Conservation (phyloP, 2,888 invertebrate genomes). For the Pegoplata infirma region DNA sequence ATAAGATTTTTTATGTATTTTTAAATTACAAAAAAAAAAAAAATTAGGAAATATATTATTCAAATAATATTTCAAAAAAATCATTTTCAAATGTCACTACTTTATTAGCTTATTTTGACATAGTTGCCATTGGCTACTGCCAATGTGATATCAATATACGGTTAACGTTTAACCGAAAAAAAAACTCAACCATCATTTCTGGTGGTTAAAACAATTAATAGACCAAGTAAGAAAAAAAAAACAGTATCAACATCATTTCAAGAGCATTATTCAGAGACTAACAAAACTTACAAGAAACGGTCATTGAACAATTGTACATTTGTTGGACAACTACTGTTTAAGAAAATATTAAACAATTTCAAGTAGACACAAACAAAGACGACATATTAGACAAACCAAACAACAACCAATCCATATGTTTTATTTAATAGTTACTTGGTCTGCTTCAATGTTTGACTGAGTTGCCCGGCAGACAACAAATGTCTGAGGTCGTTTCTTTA, state of each 20-base stretch:
- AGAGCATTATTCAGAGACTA: conserved; percentile 57
- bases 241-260: conserved; percentile 61
- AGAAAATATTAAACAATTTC: conserved; percentile 31
- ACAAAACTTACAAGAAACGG: conserved; percentile 18
- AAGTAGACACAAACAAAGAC: conserved; percentile 56
- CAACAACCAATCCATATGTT: conserved; percentile 40
- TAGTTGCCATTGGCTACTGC: conserved; percentile 56
- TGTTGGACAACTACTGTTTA: conserved; percentile 46
- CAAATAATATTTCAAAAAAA: conserved; percentile 34
- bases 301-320: conserved; percentile 34
- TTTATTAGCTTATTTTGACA: conserved; percentile 61
- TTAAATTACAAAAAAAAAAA: too few relatives aligned
- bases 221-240: too few relatives aligned
- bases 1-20: too few relatives aligned
- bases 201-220: conserved; percentile 60
- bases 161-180: not conserved
- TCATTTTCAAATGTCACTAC: conserved; percentile 52
- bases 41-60: not conserved
- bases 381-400: conserved; percentile 48
- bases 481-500: conserved; percentile 57
- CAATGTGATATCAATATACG: conserved; percentile 29
- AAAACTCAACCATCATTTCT: conserved; percentile 43
- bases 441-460: conserved; percentile 42
- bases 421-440: conserved; percentile 17
- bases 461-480: conserved; percentile 61